Evolutionary conservation across 2,888 invertebrate genomes (phyloP).

Genomic region (Lacanobia wlatinum): DNA sequence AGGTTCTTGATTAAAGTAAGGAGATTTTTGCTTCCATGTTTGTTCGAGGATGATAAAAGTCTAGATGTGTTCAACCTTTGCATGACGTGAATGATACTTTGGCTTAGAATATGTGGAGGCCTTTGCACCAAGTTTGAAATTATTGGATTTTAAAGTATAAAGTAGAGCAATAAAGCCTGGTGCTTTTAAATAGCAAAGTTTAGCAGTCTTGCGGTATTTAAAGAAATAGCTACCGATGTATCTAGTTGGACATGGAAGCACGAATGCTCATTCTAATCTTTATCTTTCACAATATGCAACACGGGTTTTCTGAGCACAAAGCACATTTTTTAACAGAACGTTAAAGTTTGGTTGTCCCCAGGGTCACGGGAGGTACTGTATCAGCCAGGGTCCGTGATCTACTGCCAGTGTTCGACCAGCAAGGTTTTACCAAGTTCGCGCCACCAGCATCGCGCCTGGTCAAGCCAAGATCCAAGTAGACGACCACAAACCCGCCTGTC

Average conservation of each 20-base stretch:
- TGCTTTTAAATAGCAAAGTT: background rate
- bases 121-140: too few relatives aligned
- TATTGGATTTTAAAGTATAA: background rate
- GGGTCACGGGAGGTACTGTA: constrained; percentile 92
- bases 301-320: constrained; percentile 35
- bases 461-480: constrained; percentile 91
- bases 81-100: background rate
- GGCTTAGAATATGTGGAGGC: background rate
- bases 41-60: background rate
- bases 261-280: background rate
- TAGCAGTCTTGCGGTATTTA: background rate
- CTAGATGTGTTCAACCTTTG: too few relatives aligned
- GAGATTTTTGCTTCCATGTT: background rate
- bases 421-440: constrained; percentile 96
- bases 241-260: background rate
- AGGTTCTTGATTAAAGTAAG: background rate
- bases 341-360: constrained; percentile 75
- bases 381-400: constrained; percentile 93
- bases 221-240: background rate
- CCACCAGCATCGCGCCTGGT: constrained; percentile 95
- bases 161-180: background rate
- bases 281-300: constrained; percentile 17
- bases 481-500: constrained; percentile 25
- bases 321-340: constrained; percentile 52
- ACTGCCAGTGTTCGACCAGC: constrained; percentile 95